Evolutionary conservation across 1,140 invertebrate species (phyloP), one percentile per base, ranked within the genome.

Genomic region (Lasioglossum albipes): DNA sequence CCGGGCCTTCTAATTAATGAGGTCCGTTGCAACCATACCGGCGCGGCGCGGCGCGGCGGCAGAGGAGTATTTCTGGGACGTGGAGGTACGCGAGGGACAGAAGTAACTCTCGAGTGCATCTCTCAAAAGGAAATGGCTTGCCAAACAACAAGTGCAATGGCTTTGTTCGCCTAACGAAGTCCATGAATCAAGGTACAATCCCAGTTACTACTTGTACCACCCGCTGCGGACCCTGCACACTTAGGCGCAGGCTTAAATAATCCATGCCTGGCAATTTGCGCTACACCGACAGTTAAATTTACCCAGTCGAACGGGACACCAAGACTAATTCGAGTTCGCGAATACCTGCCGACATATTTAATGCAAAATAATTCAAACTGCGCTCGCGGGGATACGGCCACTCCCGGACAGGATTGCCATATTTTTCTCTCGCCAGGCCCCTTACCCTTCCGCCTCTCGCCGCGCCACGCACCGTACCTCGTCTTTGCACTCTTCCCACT

Each of bases 121-220:
- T 27, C 36, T 73, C 52, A 73, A 73, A 73, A 61, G 57, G 71
- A 73, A 73, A 73, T 73, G 59, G 59, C 57, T 73, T 41, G 59
- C 31, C 57, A 62, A 62, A 73, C 59, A 73, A 73, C 41, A 73
- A 61, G 41, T 73, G 71, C 49, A 71, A 71, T 71, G 69, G 69
- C 69, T 73, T 73, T 73, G 71, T 64, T 73, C 57, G 59, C 69
- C 69, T 71, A 71, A 71, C 69, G 69, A 71, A 71, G 69, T 71
- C 69, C 69, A 71, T 71, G 69, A 71, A 71, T 71, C 69, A 71
- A 41, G 52, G 31, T 20, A 7, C 52, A 71, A 71, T 71, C 20
- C 69, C 16, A 71, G 69, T 71, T 59, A 36, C 49, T 27, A 67
- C 65, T 45, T 45, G 65, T 22, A 22, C 5, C 41, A 2, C 36